Base-by-base conservation (phyloP, 2,797 vertebrate genomes). In the Podarcis lilfordi region DNA sequence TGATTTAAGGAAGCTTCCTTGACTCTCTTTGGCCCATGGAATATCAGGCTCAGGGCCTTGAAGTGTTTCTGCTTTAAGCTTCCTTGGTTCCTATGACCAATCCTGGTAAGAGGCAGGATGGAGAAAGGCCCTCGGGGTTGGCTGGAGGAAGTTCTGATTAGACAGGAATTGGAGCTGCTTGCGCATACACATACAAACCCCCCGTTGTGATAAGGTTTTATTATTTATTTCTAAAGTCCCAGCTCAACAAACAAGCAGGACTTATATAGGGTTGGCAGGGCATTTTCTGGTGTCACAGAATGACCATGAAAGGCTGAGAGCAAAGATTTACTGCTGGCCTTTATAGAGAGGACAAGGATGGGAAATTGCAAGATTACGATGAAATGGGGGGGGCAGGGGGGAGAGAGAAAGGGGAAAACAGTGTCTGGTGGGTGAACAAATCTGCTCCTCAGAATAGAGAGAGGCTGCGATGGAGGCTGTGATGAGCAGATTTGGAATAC, bases 131-230 rank as follows among this genome's bases (percentile, higher is more conserved):
- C 66, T 29, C 66, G 3, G 8, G 10, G 27, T 10, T 25, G 61
- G 23, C 23, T 69, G 27, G 66, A 27, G 27, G 66, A 29, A 40
- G 17, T 7, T 19, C 77, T 79, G 15, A 17, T 4, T 32, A 32
- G 29, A 91, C 85, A 89, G 94, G 6, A 0, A 91, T 83, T 88
- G 85, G 92, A 89, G 88, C 92, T 91, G 89, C 71, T 74, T 64
- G 13, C 21, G 7, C 80, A 86, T 43, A 82, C 88, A 55, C 27
- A 4, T 27, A 75, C 76, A 68, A 50, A 50, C 13, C 50, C 21
- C 19, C 82, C 88, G 80, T 91, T 89, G 87, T 91, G 93, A 93
- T 94, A 94, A 94, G 92, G 89, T 91, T 93, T 95, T 61, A 61
- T 80, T 81, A 91, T 92, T 87, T 84, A 86, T 91, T 92, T 91